Percentiles rank a stretch among this genome's conserved stretches.
Conservation (phyloP, 2,888 invertebrate genomes). For the Petrolisthes cinctipes region DNA sequence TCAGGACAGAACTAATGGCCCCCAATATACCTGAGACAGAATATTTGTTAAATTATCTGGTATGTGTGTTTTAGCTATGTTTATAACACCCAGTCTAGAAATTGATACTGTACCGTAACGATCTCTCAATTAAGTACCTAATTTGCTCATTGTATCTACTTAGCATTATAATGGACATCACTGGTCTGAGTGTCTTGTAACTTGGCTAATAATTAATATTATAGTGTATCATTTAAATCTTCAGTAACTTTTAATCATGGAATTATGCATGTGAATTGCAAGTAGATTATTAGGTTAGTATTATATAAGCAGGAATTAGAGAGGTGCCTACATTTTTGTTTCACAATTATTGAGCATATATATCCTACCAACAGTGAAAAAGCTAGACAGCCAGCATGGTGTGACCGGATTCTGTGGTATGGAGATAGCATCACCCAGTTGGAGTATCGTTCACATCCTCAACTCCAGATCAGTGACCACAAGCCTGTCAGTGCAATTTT, state of each 20-base stretch:
- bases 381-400: constrained; percentile 96
- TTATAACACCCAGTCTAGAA: no score
- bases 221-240: no score
- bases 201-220: neutral
- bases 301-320: neutral
- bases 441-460: constrained; percentile 85
- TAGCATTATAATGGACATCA: neutral
- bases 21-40: no score
- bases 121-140: no score
- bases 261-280: no score
- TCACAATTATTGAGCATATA: neutral
- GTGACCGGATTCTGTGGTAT: constrained; percentile 94
- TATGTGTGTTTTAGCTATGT: no score
- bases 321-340: neutral
- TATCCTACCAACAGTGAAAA: constrained; percentile 81
- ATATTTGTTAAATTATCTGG: no score
- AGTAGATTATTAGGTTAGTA: neutral
- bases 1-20: no score
- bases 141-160: no score
- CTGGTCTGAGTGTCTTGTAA: neutral
- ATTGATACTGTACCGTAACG: no score
- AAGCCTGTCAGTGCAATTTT: constrained; percentile 95
- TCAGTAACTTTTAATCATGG: neutral
- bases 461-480: constrained; percentile 92
- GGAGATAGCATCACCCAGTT: constrained; percentile 84